These are phyloP conservation scores for Agriotes lineatus DNA, from an alignment of 2,888 invertebrate species.

Conservation along the genomic window DNA sequence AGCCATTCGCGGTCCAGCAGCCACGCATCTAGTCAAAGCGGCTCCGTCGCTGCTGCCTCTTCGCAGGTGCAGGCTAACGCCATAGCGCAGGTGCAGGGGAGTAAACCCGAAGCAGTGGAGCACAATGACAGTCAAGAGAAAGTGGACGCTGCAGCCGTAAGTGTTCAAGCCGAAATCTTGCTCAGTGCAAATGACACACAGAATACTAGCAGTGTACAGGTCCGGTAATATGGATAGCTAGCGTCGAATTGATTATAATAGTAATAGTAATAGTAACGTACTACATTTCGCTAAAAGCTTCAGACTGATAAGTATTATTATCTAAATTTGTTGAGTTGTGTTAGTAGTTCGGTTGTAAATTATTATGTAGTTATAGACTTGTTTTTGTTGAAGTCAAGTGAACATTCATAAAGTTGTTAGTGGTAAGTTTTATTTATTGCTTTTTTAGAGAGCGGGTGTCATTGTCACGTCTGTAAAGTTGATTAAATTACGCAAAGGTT, in stretches of 20 bases:
- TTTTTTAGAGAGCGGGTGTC: too few relatives aligned
- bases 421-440: too few relatives aligned
- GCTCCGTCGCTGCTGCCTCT: conserved; percentile 2
- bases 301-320: conserved; percentile 29
- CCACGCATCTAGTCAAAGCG: conserved; percentile 63
- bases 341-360: too few relatives aligned
- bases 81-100: conserved; percentile 17
- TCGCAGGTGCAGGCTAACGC: conserved; percentile 5
- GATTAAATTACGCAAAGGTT: too few relatives aligned
- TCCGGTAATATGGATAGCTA: conserved; percentile 13
- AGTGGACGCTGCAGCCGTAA: too few relatives aligned
- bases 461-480: too few relatives aligned
- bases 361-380: too few relatives aligned
- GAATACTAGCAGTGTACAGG: conserved; percentile 5
- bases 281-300: conserved; percentile 1
- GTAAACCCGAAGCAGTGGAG: neutral
- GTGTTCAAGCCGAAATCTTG: too few relatives aligned
- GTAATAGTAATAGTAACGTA: conserved; percentile 1
- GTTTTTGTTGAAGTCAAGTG: neutral
- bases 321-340: conserved; percentile 5
- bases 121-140: neutral
- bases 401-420: neutral
- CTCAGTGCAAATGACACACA: neutral
- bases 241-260: neutral
- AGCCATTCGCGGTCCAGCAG: conserved; percentile 76